These are phyloP conservation scores for Drosophila repletoides DNA, from an alignment of 1,140 invertebrate species.

Conservation along the genomic window DNA sequence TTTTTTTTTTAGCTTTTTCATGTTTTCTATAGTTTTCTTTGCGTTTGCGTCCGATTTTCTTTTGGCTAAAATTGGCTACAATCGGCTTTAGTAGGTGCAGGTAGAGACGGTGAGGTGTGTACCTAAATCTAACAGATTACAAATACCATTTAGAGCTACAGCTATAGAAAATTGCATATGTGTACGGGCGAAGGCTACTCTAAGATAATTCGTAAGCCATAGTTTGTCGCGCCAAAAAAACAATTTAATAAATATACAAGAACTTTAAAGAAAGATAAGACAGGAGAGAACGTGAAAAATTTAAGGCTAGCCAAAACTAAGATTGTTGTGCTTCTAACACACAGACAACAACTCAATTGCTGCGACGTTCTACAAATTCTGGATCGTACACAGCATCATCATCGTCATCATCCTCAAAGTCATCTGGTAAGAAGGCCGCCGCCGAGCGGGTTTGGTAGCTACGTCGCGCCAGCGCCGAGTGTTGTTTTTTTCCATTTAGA, in stretches of 20 bases:
- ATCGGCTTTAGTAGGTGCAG: conserved; percentile 3
- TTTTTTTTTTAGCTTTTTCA: not conserved
- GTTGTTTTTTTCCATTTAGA: conserved; percentile 35
- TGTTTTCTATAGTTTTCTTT: not conserved
- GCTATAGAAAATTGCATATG: conserved; percentile 30
- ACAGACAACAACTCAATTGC: conserved; percentile 24
- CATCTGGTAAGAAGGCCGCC: conserved; percentile 17
- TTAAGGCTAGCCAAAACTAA: conserved; percentile 24
- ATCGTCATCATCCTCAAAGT: conserved; percentile 25
- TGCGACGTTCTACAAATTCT: conserved; percentile 27
- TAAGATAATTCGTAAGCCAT: not conserved
- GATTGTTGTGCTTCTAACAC: conserved; percentile 11
- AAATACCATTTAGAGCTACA: conserved; percentile 37
- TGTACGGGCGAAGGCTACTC: not conserved
- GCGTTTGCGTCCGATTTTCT: conserved; percentile 11
- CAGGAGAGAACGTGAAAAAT: conserved; percentile 14
- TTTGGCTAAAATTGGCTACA: conserved; percentile 37
- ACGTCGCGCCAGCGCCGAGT: conserved; percentile 25
- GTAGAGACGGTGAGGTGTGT: conserved; percentile 8
- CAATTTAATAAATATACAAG: conserved; percentile 66
- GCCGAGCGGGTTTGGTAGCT: conserved; percentile 29
- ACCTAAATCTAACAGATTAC: conserved; percentile 35
- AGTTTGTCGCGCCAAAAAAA: conserved; percentile 32
- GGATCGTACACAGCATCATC: conserved; percentile 39
- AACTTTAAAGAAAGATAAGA: conserved; percentile 28